Conservation (phyloP, 2,888 invertebrate species). For the Plagiodera versicolora region DNA sequence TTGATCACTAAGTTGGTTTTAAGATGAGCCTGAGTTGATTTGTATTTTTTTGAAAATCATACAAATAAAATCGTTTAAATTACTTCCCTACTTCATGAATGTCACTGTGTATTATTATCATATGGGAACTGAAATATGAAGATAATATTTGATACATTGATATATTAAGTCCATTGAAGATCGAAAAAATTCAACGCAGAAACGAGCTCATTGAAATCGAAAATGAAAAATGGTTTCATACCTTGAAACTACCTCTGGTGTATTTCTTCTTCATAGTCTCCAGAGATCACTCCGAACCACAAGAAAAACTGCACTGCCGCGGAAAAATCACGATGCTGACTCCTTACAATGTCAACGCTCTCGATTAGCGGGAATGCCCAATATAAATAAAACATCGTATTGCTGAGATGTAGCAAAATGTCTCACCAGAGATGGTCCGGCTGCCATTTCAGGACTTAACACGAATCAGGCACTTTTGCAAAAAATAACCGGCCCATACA, state of each 20-base stretch:
- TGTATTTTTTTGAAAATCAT: too few species aligned
- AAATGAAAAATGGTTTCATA: background rate
- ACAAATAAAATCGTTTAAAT: too few species aligned
- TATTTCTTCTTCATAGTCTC: conserved; percentile 19
- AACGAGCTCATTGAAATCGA: too few species aligned
- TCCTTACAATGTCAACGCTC: conserved; percentile 37
- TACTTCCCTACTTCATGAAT: too few species aligned
- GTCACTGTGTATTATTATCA: too few species aligned
- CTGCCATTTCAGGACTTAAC: conserved; percentile 16
- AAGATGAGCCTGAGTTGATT: too few species aligned
- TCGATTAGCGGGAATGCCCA: conserved; percentile 31
- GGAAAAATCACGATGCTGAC: conserved; percentile 31
- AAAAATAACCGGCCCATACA: background rate
- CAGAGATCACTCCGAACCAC: conserved; percentile 1
- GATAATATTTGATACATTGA: too few species aligned
- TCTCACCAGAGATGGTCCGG: conserved; percentile 17
- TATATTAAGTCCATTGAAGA: too few species aligned
- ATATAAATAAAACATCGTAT: conserved; percentile 25
- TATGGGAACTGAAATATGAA: too few species aligned
- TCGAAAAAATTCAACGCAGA: too few species aligned
- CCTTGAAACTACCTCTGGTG: conserved; percentile 8
- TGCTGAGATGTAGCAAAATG: conserved; percentile 29
- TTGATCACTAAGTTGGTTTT: too few species aligned
- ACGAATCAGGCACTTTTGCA: background rate
- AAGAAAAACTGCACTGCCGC: conserved; percentile 2